Conservation (phyloP, 2,113 vertebrate genomes). For the Pseudorasbora parva region DNA sequence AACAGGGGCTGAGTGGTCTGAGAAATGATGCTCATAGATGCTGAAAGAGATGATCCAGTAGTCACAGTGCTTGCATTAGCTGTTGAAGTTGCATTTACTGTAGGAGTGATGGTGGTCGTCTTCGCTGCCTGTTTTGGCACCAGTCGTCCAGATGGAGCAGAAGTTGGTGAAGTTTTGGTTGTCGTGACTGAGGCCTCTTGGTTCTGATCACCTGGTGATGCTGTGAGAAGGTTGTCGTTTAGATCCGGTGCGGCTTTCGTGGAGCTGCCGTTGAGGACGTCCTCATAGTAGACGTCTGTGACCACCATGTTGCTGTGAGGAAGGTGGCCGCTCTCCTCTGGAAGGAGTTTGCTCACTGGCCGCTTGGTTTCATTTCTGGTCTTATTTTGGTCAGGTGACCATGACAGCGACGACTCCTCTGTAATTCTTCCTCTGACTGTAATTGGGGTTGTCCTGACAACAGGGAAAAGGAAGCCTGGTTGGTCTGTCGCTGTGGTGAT, state of each 20-base stretch:
- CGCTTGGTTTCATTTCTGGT: slow-evolving; percentile 40
- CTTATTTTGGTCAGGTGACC: slow-evolving; percentile 52
- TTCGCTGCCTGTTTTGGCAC: background rate
- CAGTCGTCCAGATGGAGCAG: slow-evolving; percentile 36
- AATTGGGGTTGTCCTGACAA: slow-evolving; percentile 47
- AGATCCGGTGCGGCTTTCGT: slow-evolving; percentile 2
- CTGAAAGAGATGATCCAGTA: slow-evolving; percentile 67
- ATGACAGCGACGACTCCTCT: slow-evolving; percentile 69
- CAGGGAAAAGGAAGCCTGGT: slow-evolving; percentile 73
- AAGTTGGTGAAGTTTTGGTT: slow-evolving; percentile 67
- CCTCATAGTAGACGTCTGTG: slow-evolving; percentile 73
- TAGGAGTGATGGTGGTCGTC: slow-evolving; percentile 53
- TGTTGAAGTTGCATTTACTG: slow-evolving; percentile 56
- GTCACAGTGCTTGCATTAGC: slow-evolving; percentile 47
- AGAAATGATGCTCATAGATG: slow-evolving; percentile 75
- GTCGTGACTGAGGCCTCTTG: background rate
- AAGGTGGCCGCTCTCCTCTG: slow-evolving; percentile 54
- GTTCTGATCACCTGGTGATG: background rate
- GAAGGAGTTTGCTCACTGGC: slow-evolving; percentile 35
- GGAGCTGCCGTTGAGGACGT: slow-evolving; percentile 53
- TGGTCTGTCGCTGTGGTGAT: slow-evolving; percentile 64
- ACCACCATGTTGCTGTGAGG: slow-evolving; percentile 62
- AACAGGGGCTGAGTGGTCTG: slow-evolving; percentile 90
- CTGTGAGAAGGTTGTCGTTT: slow-evolving; percentile 63
- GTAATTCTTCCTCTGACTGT: slow-evolving; percentile 64